Conservation (phyloP, 2,113 vertebrate species). For the Brachyistius frenatus region DNA sequence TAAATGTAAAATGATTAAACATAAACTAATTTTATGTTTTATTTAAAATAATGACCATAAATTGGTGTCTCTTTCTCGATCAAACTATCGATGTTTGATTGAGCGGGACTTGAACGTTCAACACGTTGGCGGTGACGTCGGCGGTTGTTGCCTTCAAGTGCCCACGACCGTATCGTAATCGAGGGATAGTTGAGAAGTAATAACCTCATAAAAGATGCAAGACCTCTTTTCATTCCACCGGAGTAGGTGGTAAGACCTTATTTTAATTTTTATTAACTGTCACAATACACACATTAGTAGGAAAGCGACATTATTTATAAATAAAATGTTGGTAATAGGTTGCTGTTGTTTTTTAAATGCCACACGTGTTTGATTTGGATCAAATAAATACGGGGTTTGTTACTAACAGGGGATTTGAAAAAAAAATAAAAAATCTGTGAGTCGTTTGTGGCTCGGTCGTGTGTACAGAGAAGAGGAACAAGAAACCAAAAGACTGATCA, state of each 20-base stretch:
- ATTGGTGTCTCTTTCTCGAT: background rate
- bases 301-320: background rate
- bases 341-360: background rate
- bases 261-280: background rate
- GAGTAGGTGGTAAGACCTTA: background rate
- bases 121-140: constrained; percentile 1
- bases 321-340: background rate
- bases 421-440: background rate
- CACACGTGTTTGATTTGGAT: background rate
- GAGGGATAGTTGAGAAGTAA: rapidly evolving
- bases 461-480: background rate
- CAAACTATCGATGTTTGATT: constrained; percentile 55
- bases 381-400: background rate
- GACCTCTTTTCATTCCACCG: rapidly evolving
- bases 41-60: too few species aligned
- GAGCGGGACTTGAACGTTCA: constrained; percentile 36
- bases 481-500: too few species aligned
- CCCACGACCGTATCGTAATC: background rate
- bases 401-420: background rate
- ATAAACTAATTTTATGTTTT: too few species aligned
- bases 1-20: too few species aligned
- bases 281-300: background rate
- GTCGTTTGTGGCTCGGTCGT: rapidly evolving
- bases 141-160: constrained; percentile 37
- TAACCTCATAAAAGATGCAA: background rate